A percentile compares a stretch with the other conserved stretches of the same genome.
These are phyloP conservation scores for Sakesphorus luctuosus DNA, from an alignment of 2,113 vertebrate species.

Conservation along the genomic window DNA sequence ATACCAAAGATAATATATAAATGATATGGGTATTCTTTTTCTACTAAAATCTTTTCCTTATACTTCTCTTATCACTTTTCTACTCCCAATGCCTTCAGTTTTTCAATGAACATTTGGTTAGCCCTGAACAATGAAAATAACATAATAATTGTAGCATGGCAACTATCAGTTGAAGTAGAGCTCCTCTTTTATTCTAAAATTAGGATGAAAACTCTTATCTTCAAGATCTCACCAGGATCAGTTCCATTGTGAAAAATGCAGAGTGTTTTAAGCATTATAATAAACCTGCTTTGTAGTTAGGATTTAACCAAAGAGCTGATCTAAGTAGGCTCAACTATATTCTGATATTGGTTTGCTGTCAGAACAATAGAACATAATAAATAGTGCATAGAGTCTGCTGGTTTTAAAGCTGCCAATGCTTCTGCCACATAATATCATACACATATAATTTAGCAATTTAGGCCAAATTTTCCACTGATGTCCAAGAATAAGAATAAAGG, in stretches of 20 bases:
- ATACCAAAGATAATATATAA: not conserved
- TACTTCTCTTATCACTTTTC: not conserved
- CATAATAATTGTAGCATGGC: not conserved
- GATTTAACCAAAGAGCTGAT: not conserved
- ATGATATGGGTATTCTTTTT: not conserved
- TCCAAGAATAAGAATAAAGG: not conserved
- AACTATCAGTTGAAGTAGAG: not conserved
- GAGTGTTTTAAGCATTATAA: not conserved
- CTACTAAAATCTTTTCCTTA: not conserved
- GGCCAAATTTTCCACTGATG: not conserved
- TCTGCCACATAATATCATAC: not conserved
- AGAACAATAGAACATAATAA: not conserved
- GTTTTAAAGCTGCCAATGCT: too few species aligned
- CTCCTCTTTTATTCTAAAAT: not conserved
- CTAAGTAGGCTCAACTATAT: not conserved
- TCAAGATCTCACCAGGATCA: not conserved
- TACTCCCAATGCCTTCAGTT: not conserved
- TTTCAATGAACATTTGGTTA: not conserved
- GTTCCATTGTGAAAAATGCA: not conserved
- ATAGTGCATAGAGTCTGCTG: too few species aligned
- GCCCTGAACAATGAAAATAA: fast-evolving
- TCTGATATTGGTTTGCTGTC: not conserved
- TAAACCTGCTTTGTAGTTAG: not conserved
- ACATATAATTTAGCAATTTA: not conserved
- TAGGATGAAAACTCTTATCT: not conserved